Conservation (phyloP, 2,797 vertebrate genomes). For the Orestias chungarensis region DNA sequence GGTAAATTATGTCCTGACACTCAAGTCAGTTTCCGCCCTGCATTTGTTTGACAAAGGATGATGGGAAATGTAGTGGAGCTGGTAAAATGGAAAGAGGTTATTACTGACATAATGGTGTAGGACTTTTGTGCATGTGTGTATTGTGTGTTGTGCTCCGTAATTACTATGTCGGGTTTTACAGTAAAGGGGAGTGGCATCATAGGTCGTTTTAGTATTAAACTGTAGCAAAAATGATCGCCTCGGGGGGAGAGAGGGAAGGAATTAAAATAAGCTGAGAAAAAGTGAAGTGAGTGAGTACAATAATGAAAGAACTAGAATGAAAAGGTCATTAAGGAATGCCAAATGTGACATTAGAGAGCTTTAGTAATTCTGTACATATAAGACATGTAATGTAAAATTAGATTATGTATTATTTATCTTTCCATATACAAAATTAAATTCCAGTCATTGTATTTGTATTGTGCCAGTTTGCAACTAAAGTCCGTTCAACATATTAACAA, state of each 20-base stretch:
- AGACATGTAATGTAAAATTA: constrained; percentile 23
- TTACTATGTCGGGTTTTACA: constrained; percentile 32
- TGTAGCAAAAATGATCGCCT: constrained; percentile 42
- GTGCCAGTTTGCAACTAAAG: neutral
- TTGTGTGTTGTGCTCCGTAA: constrained; percentile 38
- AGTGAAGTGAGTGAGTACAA: constrained; percentile 15
- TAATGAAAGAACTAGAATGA: constrained; percentile 41
- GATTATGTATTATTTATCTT: constrained; percentile 13
- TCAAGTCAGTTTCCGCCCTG: constrained; percentile 31
- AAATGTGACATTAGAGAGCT: constrained; percentile 25
- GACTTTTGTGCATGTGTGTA: constrained; percentile 46
- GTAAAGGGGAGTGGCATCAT: constrained; percentile 40
- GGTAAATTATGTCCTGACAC: constrained; percentile 40
- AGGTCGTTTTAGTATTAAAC: constrained; percentile 41
- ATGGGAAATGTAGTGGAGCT: constrained; percentile 63
- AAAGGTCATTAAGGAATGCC: constrained; percentile 57
- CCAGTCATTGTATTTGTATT: neutral
- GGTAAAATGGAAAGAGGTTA: constrained; percentile 50
- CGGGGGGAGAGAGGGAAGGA: constrained; percentile 14
- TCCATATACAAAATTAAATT: neutral
- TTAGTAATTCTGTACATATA: constrained; percentile 12
- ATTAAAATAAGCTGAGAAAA: constrained; percentile 26
- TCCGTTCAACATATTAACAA: neutral
- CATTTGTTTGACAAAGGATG: constrained; percentile 57
- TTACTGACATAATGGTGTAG: constrained; percentile 43